Conservation (phyloP, 2,797 vertebrate genomes). For the Melanotaenia nigrans region DNA sequence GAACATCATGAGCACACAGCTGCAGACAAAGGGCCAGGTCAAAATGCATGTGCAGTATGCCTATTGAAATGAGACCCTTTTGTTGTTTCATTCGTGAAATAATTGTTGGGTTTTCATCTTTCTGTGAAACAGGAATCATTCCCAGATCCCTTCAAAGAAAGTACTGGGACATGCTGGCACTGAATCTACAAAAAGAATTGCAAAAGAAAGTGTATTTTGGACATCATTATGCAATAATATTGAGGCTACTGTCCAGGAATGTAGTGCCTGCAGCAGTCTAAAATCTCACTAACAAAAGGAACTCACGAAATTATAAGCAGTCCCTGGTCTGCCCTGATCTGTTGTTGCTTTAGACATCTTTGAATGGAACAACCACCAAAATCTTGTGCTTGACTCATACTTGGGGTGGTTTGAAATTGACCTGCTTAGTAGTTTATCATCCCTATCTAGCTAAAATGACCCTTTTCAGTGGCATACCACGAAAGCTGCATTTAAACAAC, state of each 20-base stretch:
- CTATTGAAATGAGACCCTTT: no score
- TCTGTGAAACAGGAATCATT: no score
- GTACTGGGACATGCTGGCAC: neutral
- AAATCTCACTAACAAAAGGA: neutral
- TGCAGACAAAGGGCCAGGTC: no score
- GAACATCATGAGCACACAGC: no score
- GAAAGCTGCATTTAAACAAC: neutral
- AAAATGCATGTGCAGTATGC: no score
- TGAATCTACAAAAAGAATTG: neutral
- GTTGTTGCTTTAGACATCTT: neutral
- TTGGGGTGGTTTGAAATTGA: neutral
- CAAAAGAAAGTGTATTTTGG: neutral
- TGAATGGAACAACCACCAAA: neutral
- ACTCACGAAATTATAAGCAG: neutral
- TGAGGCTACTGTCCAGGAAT: neutral
- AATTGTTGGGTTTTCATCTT: no score
- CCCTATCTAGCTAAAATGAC: neutral
- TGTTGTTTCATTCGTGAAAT: no score
- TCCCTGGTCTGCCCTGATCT: neutral
- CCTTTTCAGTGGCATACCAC: neutral
- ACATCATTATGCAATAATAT: neutral
- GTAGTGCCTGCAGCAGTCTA: neutral
- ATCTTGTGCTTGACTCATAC: neutral
- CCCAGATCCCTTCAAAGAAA: neutral
- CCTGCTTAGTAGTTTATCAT: neutral